Evolutionary conservation across 2,888 invertebrate species (phyloP).

Genomic region (Poecilobothrus nobilitatus): DNA sequence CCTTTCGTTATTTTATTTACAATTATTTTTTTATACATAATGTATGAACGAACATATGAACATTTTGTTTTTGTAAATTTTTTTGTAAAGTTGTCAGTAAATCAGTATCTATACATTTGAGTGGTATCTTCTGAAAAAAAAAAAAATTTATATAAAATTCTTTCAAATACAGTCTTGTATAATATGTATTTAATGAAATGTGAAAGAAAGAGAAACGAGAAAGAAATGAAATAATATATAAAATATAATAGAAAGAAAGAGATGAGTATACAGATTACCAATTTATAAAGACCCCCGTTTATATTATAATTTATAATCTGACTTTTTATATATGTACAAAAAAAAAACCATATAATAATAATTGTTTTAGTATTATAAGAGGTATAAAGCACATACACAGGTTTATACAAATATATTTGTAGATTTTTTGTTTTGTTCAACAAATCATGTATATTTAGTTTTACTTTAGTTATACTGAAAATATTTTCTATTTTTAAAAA

Average conservation of each 20-base stretch:
- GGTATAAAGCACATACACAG: no score
- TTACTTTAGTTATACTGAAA: background rate
- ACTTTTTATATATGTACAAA: background rate
- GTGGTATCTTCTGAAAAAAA: background rate
- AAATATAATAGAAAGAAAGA: background rate
- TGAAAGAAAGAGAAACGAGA: background rate
- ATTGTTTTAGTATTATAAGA: no score
- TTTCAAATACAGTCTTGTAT: background rate
- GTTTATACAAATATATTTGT: no score
- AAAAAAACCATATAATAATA: no score
- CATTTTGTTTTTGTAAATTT: background rate
- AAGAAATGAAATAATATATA: background rate
- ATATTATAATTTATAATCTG: background rate
- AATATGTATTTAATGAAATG: background rate
- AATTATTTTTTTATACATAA: no score
- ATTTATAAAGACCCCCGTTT: conserved; percentile 2
- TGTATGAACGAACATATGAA: no score
- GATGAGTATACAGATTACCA: background rate
- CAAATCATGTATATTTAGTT: no score
- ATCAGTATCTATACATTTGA: conserved; percentile 1
- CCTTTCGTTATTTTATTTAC: background rate
- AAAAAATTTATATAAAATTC: background rate
- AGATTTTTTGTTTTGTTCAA: no score
- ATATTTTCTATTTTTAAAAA: conserved; percentile 1
- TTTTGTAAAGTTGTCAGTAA: background rate